These are phyloP conservation scores for Drosophila sordidula DNA, from an alignment of 2,888 invertebrate species.

Conservation along the genomic window DNA sequence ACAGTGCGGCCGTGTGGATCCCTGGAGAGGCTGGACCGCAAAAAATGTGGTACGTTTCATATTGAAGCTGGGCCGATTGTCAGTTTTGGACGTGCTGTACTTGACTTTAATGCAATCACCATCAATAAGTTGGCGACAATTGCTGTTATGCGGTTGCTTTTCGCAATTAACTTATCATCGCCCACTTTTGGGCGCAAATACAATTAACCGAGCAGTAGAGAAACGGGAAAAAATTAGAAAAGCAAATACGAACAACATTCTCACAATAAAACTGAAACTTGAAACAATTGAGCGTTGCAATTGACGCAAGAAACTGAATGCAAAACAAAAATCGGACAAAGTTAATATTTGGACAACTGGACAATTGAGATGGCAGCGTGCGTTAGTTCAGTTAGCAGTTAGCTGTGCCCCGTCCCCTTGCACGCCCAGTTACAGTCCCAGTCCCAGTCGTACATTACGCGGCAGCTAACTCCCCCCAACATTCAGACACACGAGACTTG, in stretches of 20 bases:
- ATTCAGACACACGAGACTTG: slow-evolving; percentile 39
- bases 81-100: slow-evolving; percentile 14
- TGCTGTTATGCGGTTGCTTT: slow-evolving; percentile 24
- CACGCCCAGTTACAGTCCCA: slow-evolving; percentile 11
- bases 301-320: slow-evolving; percentile 23
- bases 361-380: slow-evolving; percentile 66
- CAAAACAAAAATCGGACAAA: slow-evolving; percentile 67
- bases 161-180: slow-evolving; percentile 67
- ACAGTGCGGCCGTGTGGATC: not conserved
- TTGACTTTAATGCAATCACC: slow-evolving; percentile 54
- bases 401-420: slow-evolving; percentile 13
- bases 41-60: slow-evolving; percentile 24
- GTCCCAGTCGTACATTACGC: slow-evolving; percentile 61
- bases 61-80: slow-evolving; percentile 12
- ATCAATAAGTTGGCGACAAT: slow-evolving; percentile 41
- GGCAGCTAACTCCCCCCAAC: slow-evolving; percentile 25
- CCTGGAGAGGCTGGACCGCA: not conserved
- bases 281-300: slow-evolving; percentile 39
- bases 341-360: slow-evolving; percentile 77
- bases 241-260: too few relatives aligned
- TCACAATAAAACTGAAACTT: slow-evolving; percentile 34
- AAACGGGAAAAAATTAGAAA: not conserved
- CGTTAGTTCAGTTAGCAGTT: slow-evolving; percentile 14
- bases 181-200: slow-evolving; percentile 53
- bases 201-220: slow-evolving; percentile 49